Evolutionary conservation across 1,140 invertebrate species (phyloP).

Genomic region (Aradophagus sp.): DNA sequence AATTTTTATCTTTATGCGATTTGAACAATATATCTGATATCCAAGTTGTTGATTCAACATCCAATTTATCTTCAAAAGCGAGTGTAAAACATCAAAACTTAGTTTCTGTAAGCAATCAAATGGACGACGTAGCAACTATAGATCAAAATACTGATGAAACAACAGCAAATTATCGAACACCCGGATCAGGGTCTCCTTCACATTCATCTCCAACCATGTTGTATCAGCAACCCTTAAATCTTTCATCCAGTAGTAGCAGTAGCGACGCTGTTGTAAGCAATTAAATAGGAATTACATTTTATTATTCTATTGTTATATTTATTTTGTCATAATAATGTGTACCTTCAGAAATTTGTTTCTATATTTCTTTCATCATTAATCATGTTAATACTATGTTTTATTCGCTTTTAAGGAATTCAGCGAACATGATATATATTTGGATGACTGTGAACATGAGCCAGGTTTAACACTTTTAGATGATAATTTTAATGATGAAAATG

Average conservation of each 20-base stretch:
- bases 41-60: conserved; percentile 57
- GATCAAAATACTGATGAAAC: conserved; percentile 44
- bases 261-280: conserved; percentile 72
- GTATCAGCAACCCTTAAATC: conserved; percentile 63
- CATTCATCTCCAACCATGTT: conserved; percentile 64
- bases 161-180: conserved; percentile 52
- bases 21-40: conserved; percentile 59
- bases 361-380: too few species aligned
- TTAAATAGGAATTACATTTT: neutral
- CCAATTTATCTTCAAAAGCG: conserved; percentile 60
- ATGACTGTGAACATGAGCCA: conserved; percentile 74
- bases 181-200: conserved; percentile 54
- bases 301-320: too few species aligned
- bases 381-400: too few species aligned
- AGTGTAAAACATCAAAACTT: conserved; percentile 57
- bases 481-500: conserved; percentile 85
- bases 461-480: conserved; percentile 73
- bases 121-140: conserved; percentile 36
- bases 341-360: too few species aligned
- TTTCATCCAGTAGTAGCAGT: conserved; percentile 73
- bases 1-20: conserved; percentile 62
- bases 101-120: conserved; percentile 38
- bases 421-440: conserved; percentile 80
- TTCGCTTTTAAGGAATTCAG: conserved; percentile 78
- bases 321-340: too few species aligned